These are phyloP conservation scores for Drosophila phalerata DNA, from an alignment of 2,888 invertebrate genomes.

Conservation along the genomic window DNA sequence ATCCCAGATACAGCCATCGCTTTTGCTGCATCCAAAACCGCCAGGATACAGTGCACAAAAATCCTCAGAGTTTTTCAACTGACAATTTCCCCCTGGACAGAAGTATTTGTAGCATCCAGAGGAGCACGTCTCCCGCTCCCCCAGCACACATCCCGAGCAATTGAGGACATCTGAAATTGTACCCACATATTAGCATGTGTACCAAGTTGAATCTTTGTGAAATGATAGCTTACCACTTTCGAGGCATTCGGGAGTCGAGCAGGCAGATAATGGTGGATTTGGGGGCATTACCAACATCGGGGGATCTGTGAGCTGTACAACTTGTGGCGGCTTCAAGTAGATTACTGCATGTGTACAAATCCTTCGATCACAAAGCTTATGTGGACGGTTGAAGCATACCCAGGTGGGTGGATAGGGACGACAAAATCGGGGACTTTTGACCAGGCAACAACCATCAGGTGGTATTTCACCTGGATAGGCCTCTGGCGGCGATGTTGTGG, in stretches of 20 bases:
- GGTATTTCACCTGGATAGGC: constrained; percentile 1
- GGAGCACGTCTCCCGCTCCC: constrained; percentile 67
- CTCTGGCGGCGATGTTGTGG: background rate
- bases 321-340: constrained; percentile 66
- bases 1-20: constrained; percentile 75
- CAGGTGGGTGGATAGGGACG: constrained; percentile 67
- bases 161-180: constrained; percentile 57
- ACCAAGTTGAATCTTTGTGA: background rate
- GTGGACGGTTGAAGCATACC: constrained; percentile 67
- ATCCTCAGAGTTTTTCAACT: constrained; percentile 57
- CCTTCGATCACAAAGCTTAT: constrained; percentile 60
- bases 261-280: constrained; percentile 67
- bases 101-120: constrained; percentile 69
- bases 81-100: constrained; percentile 66
- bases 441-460: constrained; percentile 59
- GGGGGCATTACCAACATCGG: constrained; percentile 76
- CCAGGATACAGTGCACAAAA: constrained; percentile 72
- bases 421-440: constrained; percentile 74
- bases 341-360: constrained; percentile 64
- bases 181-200: background rate
- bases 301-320: constrained; percentile 44
- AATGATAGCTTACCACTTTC: constrained; percentile 51
- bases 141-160: constrained; percentile 73
- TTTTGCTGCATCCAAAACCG: constrained; percentile 66
- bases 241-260: constrained; percentile 56